Conservation (phyloP, 2,113 vertebrate genomes). For the Epinephelus cyanopodus region DNA sequence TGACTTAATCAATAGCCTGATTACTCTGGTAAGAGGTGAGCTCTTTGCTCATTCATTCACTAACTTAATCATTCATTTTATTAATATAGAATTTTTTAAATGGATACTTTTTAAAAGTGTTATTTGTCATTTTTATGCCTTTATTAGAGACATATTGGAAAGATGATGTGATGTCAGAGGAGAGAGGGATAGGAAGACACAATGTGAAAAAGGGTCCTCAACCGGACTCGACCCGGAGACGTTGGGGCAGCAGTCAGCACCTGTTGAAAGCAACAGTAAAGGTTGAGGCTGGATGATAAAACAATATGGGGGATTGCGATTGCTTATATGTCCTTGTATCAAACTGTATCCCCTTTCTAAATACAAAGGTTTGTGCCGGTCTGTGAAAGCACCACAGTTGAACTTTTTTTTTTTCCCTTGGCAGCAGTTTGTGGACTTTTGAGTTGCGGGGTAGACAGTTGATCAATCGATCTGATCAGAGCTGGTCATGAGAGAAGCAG, state of each 20-base stretch:
- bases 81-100: slow-evolving; percentile 12
- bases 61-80: slow-evolving; percentile 27
- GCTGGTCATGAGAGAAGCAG: no score
- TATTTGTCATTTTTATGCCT: not conserved
- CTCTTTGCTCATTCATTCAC: slow-evolving; percentile 39
- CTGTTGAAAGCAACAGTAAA: not conserved
- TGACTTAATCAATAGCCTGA: slow-evolving; percentile 66
- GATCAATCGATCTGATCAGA: no score
- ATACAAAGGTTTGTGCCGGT: no score
- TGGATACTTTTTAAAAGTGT: not conserved
- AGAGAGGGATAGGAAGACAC: not conserved
- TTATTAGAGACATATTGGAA: slow-evolving; percentile 1
- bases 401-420: no score
- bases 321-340: no score
- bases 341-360: no score
- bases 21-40: slow-evolving; percentile 47
- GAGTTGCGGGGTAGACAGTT: no score
- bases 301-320: no score
- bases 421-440: no score
- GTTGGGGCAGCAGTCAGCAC: no score
- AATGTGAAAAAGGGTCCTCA: not conserved
- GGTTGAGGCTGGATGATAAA: no score
- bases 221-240: not conserved
- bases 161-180: not conserved
- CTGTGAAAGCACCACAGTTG: no score